A percentile compares a stretch with the other conserved stretches of the same genome.
Conservation (phyloP, 1,140 invertebrate species). For the Hormaphis cornu region DNA sequence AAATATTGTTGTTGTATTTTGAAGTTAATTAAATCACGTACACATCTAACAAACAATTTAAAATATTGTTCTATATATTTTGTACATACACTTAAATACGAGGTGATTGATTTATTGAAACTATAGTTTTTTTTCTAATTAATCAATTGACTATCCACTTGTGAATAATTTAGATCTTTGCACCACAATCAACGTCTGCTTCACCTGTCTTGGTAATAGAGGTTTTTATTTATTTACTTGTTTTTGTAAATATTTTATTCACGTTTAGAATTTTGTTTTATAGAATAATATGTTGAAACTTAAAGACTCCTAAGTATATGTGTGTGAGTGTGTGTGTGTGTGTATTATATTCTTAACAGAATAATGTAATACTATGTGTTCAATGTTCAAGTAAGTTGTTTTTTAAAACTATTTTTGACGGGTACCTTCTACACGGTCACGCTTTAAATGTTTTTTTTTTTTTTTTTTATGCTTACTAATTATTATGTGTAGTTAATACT, state of each 20-base stretch:
- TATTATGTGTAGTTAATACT: background rate
- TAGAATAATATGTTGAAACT: background rate
- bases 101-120: conserved; percentile 12
- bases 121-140: background rate
- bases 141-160: background rate
- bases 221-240: background rate
- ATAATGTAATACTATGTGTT: background rate
- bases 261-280: conserved; percentile 4
- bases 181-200: background rate
- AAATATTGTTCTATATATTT: conserved; percentile 17
- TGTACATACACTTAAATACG: conserved; percentile 18
- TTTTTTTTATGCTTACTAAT: background rate
- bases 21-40: background rate
- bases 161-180: background rate
- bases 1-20: background rate
- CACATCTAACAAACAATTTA: background rate
- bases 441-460: background rate
- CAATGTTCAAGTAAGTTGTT: background rate
- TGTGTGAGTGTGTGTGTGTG: too few species aligned
- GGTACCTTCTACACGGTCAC: background rate
- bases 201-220: background rate
- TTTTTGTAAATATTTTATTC: conserved; percentile 6
- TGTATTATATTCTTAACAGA: background rate
- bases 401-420: background rate
- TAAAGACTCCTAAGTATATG: background rate